Conservation (phyloP, 2,113 vertebrate species). For the Hystrix brachyura region DNA sequence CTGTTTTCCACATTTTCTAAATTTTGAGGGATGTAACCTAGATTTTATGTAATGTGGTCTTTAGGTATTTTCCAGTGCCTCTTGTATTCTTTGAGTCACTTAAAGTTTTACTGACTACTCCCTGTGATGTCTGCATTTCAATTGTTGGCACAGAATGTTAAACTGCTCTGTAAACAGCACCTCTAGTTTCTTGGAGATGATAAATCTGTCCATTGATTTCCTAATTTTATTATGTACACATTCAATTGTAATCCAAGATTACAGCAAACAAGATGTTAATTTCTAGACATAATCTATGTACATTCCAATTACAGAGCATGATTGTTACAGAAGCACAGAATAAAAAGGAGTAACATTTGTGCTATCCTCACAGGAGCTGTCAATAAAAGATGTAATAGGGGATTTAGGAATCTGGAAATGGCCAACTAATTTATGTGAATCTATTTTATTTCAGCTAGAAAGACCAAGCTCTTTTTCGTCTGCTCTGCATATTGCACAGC, state of each 20-base stretch:
- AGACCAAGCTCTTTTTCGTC: slow-evolving; percentile 89
- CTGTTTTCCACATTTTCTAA: slow-evolving; percentile 53
- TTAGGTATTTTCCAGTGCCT: slow-evolving; percentile 45
- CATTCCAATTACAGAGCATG: slow-evolving; percentile 88
- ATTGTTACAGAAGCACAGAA: slow-evolving; percentile 87
- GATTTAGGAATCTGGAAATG: slow-evolving; percentile 94
- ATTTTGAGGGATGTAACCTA: slow-evolving; percentile 52
- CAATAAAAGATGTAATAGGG: slow-evolving; percentile 95
- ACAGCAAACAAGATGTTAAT: slow-evolving; percentile 94
- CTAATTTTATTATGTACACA: slow-evolving; percentile 92
- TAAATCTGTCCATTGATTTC: slow-evolving; percentile 88
- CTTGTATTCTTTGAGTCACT: slow-evolving; percentile 68
- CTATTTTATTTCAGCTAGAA: slow-evolving; percentile 94
- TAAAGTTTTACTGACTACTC: slow-evolving; percentile 71
- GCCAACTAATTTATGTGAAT: slow-evolving; percentile 95
- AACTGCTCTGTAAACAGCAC: slow-evolving; percentile 79
- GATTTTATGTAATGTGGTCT: not conserved
- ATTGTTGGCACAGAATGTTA: slow-evolving; percentile 79
- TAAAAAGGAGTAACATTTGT: slow-evolving; percentile 90
- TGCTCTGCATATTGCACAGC: slow-evolving; percentile 90
- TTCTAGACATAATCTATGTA: slow-evolving; percentile 91
- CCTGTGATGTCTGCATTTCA: slow-evolving; percentile 78
- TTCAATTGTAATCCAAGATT: slow-evolving; percentile 96
- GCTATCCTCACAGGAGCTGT: slow-evolving; percentile 91
- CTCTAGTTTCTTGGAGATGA: slow-evolving; percentile 83